Conservation (phyloP, 2,797 vertebrate genomes). For the Nyctibius grandis region DNA sequence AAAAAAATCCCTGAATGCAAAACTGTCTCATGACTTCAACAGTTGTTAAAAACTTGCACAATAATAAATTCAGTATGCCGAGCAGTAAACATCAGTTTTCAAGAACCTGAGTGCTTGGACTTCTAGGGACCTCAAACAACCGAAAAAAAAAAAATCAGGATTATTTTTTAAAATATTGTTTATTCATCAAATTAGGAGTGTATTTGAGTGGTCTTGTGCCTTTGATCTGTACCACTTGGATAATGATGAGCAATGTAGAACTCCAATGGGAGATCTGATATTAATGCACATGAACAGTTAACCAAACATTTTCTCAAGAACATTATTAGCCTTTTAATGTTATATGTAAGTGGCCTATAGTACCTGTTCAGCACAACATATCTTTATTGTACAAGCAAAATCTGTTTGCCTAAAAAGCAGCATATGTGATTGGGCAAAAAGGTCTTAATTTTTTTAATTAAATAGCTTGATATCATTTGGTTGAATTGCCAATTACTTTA, state of each 20-base stretch:
- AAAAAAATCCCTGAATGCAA: not conserved
- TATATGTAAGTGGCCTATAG: conserved; percentile 64
- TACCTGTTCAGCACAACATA: conserved; percentile 77
- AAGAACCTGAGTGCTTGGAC: not conserved
- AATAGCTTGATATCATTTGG: conserved; percentile 49
- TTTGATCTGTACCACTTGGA: conserved; percentile 22
- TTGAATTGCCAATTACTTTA: conserved; percentile 58
- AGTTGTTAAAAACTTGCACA: not conserved
- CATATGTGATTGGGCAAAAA: conserved; percentile 42
- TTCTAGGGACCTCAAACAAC: not conserved
- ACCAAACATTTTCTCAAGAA: conserved; percentile 22
- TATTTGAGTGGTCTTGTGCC: conserved; percentile 41
- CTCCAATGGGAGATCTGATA: not conserved
- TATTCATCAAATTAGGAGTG: not conserved
- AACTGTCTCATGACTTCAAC: not conserved
- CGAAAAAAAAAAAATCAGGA: not conserved
- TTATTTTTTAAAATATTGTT: not conserved
- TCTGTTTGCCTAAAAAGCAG: conserved; percentile 69
- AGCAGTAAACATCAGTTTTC: not conserved
- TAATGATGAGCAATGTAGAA: conserved; percentile 1
- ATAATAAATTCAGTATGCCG: not conserved
- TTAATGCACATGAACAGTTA: conserved; percentile 38
- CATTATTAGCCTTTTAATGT: not conserved
- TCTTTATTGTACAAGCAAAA: conserved; percentile 78
- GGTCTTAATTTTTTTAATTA: conserved; percentile 37